Evolutionary conservation across 2,113 vertebrate species (phyloP).

Genomic region (Cyanoliseus patagonus): DNA sequence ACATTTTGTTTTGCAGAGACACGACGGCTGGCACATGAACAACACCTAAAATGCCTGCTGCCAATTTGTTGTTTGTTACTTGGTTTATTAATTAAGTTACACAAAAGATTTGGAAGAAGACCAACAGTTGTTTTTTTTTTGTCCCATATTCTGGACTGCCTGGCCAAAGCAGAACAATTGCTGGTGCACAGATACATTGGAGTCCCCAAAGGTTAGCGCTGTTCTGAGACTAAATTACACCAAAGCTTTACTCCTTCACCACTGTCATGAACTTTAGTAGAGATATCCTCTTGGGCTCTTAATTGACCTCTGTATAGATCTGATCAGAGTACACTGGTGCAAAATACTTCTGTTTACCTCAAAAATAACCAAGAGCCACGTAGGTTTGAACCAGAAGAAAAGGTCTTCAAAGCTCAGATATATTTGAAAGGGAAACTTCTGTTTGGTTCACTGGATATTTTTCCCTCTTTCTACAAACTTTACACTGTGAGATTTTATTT

Average conservation of each 20-base stretch:
- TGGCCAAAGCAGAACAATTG: conserved; percentile 61
- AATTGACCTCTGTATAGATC: background rate
- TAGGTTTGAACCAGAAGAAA: background rate
- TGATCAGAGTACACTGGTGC: background rate
- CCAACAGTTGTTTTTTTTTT: conserved; percentile 8
- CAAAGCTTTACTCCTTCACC: background rate
- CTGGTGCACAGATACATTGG: conserved; percentile 23
- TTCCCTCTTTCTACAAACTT: background rate
- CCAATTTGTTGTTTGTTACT: conserved; percentile 67
- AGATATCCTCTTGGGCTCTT: background rate
- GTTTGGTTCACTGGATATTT: background rate
- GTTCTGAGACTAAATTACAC: background rate
- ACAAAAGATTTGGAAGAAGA: conserved; percentile 63
- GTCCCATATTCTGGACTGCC: background rate
- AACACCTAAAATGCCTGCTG: conserved; percentile 66
- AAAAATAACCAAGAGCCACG: background rate
- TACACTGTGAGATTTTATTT: background rate
- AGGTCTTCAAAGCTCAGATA: background rate
- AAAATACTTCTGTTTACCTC: background rate
- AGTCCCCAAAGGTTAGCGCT: conserved; percentile 32
- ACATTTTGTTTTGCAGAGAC: conserved; percentile 59
- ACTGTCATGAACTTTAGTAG: background rate
- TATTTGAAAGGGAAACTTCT: background rate
- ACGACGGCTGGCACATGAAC: conserved; percentile 55
- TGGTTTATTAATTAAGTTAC: conserved; percentile 69